Evolutionary conservation across 2,113 vertebrate species (phyloP).

Genomic region (Grallaria varia): DNA sequence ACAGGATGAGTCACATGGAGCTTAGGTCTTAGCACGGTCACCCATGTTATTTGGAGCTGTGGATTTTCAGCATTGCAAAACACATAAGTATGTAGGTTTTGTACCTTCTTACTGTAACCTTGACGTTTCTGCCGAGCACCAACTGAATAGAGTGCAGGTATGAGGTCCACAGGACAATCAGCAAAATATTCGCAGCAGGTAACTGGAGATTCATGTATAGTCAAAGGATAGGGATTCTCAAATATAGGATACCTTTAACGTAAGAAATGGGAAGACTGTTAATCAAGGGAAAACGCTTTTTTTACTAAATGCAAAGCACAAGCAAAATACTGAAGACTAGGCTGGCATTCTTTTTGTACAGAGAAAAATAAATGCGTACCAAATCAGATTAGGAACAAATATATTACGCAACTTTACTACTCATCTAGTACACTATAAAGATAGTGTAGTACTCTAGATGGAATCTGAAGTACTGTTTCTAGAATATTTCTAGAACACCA

Average conservation of each 20-base stretch:
- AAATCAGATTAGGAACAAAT: background rate
- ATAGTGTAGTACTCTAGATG: background rate
- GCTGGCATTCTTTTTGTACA: rapidly evolving
- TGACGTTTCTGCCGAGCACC: constrained; percentile 97
- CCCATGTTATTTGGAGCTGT: background rate
- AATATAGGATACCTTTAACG: constrained; percentile 94
- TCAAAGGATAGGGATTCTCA: constrained; percentile 98
- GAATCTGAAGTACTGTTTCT: background rate
- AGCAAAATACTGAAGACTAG: background rate
- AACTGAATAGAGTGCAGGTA: constrained; percentile 98
- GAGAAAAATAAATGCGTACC: background rate
- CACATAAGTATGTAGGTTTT: background rate
- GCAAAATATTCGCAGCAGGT: constrained; percentile 99
- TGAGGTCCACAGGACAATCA: constrained; percentile 95
- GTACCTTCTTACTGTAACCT: constrained; percentile 99
- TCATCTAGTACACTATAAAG: background rate
- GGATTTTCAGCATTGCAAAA: background rate
- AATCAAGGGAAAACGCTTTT: background rate
- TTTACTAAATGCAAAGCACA: background rate
- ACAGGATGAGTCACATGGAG: background rate
- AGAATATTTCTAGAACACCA: background rate
- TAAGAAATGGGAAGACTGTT: background rate
- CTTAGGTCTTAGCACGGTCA: background rate
- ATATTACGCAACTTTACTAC: background rate
- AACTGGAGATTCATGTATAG: constrained; percentile 96